A percentile compares a stretch with the other conserved stretches of the same genome.
These are phyloP conservation scores for Adelognathus sp. DNA, from an alignment of 2,888 invertebrate genomes.

Conservation along the genomic window DNA sequence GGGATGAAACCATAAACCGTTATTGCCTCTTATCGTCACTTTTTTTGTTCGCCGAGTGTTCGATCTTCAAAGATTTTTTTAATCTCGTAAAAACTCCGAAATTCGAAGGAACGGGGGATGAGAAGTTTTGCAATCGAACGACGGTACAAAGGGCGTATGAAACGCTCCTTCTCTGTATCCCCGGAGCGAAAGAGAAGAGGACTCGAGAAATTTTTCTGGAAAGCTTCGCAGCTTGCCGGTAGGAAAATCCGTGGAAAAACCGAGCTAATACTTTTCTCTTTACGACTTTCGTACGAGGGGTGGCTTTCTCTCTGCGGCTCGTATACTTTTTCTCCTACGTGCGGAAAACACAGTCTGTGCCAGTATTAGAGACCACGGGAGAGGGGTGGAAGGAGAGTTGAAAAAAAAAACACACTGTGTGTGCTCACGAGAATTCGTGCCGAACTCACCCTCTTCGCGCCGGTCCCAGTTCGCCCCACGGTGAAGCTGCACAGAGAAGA, in stretches of 20 bases:
- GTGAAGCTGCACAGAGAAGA: neutral
- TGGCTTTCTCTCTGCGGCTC: neutral
- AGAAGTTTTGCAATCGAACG: constrained; percentile 38
- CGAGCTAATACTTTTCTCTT: constrained; percentile 60
- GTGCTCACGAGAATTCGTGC: neutral
- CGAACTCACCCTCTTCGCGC: neutral
- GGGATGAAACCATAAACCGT: no score
- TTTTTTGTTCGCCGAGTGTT: constrained; percentile 22
- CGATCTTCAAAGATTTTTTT: constrained; percentile 55
- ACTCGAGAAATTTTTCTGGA: neutral
- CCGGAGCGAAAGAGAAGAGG: neutral
- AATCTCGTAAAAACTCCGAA: constrained; percentile 60
- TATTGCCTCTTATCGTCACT: no score
- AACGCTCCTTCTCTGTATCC: no score
- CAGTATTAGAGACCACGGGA: constrained; percentile 6
- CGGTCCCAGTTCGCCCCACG: neutral
- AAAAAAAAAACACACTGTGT: neutral
- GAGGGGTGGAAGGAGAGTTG: neutral
- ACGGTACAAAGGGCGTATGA: neutral
- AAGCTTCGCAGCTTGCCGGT: constrained; percentile 44
- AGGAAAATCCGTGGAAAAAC: constrained; percentile 56
- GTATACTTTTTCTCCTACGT: neutral
- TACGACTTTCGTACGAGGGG: constrained; percentile 57
- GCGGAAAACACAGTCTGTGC: neutral
- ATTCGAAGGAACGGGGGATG: constrained; percentile 28